Percentiles rank a stretch among this genome's conserved stretches.
Evolutionary conservation across 2,888 invertebrate genomes (phyloP).

Genomic region (Oscheius myriophilus): DNA sequence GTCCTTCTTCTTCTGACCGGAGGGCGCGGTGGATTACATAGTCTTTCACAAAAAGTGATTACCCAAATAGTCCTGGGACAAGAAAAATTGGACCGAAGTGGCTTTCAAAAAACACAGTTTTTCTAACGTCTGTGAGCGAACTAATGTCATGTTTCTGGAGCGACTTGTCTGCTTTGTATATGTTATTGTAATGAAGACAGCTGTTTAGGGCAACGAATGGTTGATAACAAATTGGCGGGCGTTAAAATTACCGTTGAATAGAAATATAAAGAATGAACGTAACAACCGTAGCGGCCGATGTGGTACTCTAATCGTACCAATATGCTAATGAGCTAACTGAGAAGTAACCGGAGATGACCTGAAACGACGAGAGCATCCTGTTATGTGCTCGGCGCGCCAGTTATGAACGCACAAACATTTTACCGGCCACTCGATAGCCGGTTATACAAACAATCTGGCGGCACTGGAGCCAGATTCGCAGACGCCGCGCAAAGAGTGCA

Average conservation of each 20-base stretch:
- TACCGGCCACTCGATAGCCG: constrained; percentile 36
- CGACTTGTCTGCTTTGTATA: no score
- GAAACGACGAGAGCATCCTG: constrained; percentile 27
- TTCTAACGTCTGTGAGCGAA: no score
- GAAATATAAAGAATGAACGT: no score
- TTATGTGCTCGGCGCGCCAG: constrained; percentile 30
- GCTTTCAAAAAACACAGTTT: no score
- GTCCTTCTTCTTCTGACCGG: constrained; percentile 14
- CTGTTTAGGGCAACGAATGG: no score
- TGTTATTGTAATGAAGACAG: no score
- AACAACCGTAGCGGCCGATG: no score
- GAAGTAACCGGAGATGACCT: constrained; percentile 25
- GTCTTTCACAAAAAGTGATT: constrained; percentile 8
- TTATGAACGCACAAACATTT: constrained; percentile 34
- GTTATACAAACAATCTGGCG: constrained; percentile 28
- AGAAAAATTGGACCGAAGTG: no score
- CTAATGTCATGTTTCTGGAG: no score
- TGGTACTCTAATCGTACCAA: not conserved
- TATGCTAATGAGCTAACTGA: not conserved
- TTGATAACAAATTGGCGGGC: no score
- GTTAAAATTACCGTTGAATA: no score
- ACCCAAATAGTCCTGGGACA: no score
- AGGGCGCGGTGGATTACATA: constrained; percentile 6
- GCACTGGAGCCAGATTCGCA: constrained; percentile 24
- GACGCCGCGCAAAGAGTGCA: constrained; percentile 8